Percentiles rank a stretch among this genome's conserved stretches.
Evolutionary conservation across 2,888 invertebrate genomes (phyloP).

Genomic region (Creontiades dilutus): DNA sequence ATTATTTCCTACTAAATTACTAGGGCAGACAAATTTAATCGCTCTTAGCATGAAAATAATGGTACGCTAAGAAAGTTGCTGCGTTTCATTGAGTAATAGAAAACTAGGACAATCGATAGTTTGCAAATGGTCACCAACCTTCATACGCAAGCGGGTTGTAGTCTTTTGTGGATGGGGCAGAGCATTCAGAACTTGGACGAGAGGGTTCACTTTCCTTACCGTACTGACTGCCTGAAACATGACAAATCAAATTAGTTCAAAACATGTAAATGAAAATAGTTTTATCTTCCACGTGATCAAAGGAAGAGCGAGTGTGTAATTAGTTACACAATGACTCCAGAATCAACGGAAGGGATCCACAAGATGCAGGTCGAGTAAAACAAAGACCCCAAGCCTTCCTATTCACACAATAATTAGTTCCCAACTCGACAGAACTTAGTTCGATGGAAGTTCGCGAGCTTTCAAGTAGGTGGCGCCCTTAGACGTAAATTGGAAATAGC

Average conservation of each 20-base stretch:
- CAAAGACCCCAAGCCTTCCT: background rate
- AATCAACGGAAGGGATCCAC: background rate
- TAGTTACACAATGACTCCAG: no score
- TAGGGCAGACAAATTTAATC: no score
- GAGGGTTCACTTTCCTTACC: constrained; percentile 78
- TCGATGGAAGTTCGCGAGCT: constrained; percentile 12
- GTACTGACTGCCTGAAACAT: constrained; percentile 74
- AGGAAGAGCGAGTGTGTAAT: no score
- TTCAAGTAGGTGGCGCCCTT: background rate
- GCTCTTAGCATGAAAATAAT: no score
- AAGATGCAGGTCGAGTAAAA: constrained; percentile 8
- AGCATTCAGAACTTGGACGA: constrained; percentile 80
- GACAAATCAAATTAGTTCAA: background rate
- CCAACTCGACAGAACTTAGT: constrained; percentile 55
- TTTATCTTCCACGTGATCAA: no score
- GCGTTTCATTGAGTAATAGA: no score
- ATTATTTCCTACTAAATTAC: no score
- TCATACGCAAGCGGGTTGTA: constrained; percentile 75
- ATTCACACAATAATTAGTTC: constrained; percentile 52
- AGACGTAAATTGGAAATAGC: constrained; percentile 16
- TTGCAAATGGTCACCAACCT: constrained; percentile 68
- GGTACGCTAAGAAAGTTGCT: no score
- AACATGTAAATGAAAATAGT: no score
- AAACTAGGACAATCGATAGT: no score
- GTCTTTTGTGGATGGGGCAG: constrained; percentile 79